Conservation (phyloP, 2,797 vertebrate genomes). For the Sebastes iracundus region DNA sequence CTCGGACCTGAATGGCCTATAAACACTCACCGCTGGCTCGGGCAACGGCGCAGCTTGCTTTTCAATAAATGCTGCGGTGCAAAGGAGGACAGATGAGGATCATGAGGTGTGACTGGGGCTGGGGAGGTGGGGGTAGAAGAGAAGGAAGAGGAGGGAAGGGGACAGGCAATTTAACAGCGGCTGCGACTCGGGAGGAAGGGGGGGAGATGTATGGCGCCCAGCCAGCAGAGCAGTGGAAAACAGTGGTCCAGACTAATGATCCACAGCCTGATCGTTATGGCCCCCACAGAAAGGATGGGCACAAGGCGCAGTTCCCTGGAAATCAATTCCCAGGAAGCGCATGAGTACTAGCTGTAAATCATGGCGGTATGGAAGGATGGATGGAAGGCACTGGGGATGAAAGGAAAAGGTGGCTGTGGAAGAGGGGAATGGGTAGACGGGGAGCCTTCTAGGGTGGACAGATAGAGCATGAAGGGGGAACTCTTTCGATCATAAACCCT, state of each 20-base stretch:
- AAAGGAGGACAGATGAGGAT: conserved; percentile 80
- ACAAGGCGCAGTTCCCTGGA: conserved; percentile 76
- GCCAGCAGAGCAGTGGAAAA: conserved; percentile 81
- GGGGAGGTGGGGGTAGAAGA: conserved; percentile 33
- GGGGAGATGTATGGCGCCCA: conserved; percentile 77
- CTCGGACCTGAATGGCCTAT: conserved; percentile 39
- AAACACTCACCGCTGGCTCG: conserved; percentile 40
- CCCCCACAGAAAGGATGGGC: conserved; percentile 81
- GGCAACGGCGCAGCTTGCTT: conserved; percentile 47
- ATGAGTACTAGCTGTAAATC: conserved; percentile 81
- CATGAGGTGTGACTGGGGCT: conserved; percentile 66
- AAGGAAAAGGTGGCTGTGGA: conserved; percentile 57
- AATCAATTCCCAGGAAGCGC: conserved; percentile 84
- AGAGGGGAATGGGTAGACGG: conserved; percentile 49
- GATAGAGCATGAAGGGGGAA: conserved; percentile 65
- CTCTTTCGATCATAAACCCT: conserved; percentile 77
- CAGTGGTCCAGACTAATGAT: conserved; percentile 86
- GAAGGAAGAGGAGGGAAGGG: conserved; percentile 59
- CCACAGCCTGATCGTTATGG: conserved; percentile 83
- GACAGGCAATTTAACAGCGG: conserved; percentile 70
- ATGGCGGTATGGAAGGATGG: conserved; percentile 63
- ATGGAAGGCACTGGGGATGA: conserved; percentile 59
- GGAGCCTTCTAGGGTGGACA: conserved; percentile 37
- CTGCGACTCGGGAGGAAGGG: conserved; percentile 58
- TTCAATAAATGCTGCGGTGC: conserved; percentile 72